Base-by-base conservation (phyloP, 2,113 vertebrate genomes). In the Damaliscus lunatus region DNA sequence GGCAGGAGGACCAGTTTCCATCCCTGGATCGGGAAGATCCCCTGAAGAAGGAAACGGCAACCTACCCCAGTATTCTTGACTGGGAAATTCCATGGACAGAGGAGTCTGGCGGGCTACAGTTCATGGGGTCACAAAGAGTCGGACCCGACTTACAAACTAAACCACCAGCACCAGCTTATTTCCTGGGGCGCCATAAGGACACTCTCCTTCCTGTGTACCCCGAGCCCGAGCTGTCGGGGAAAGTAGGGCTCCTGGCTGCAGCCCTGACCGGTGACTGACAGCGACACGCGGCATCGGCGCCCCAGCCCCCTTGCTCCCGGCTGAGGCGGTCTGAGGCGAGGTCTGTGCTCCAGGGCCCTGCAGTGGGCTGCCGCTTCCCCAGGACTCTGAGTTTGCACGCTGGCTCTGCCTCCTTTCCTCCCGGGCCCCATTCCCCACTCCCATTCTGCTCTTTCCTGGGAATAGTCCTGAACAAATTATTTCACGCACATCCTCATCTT, bases 331-430 rank as follows among this genome's bases (percentile, higher is more conserved):
- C 17, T 33, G 8, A 80, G 21, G 43, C 4, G 19, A 7, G 13
- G 4, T 23, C 50, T 48, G 8, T 6, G 46, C 12, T 13, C 40
- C 64, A 36, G 46, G 78, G 17, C 7, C 16, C 67, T 19, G 67
- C 27, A 4, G 3, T 7, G 53, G 23, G 57, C 14, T 50, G 5
- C 43, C 50, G 4, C 52, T 31, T 50, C 55, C 36, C 31, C 3
- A 5, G 25, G 19, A 71, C 48, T 27, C 55, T 5, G 0, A 62
- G 27, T 16, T 9, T 19, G 23, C 16, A 53, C 0, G 5, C 31
- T 29, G 27, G 3, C 14, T 53, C 36, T 17, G 29, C 11, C 48
- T 36, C 53, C 10, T 85, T 53, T 52, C 46, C 50, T 40, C 92
- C 48, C n/a, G 59, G 23, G 14, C 7, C 14, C 62, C 17, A 7